Evolutionary conservation across 2,888 invertebrate species (phyloP), one percentile per base, ranked within the genome.

Genomic region (Xestia xanthographa): DNA sequence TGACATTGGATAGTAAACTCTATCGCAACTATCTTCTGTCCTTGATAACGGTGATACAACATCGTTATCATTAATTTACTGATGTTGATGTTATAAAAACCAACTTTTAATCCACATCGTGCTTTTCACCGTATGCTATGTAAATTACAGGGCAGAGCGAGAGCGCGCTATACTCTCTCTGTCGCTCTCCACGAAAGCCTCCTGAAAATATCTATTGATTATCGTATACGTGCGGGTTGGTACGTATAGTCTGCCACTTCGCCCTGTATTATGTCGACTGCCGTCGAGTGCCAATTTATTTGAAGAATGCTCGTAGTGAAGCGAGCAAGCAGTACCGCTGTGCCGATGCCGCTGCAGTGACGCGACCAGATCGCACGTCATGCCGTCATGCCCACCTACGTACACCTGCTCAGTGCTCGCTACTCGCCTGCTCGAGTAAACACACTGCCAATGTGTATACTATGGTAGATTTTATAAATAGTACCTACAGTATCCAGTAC

Each of bases 201-300:
- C 95, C 96, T 96, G 96, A 96, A 96, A 96, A 96, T 96, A 96
- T 96, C 94, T 96, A 96, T 96, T 96, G 96, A 96, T 96, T 96
- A 96, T 95, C 93, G 95, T 96, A 96, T 94, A 95, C 92, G 92
- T 94, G 90, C 87, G 88, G 92, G 94, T 94, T 90, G 91, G 94
- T 95, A 93, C 86, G 92, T 95, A 95, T 92, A 95, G 91, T 86
- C 79, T 84, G 90, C 92, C 91, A 93, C 92, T 93, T 95, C 94
- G 93, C 94, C 94, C 93, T 91, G 95, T 94, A 92, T 92, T 94
- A 95, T 93, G 95, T 92, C 90, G 92, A 89, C 93, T 91, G 91
- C 89, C 89, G 92, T 91, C 87, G 94, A 95, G 95, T 95, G 95
- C 95, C 96, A 95, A 96, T 96, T 96, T 96, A 95, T 95, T 95